Conservation (phyloP, 1,140 invertebrate species). For the Octopus sinensis region DNA sequence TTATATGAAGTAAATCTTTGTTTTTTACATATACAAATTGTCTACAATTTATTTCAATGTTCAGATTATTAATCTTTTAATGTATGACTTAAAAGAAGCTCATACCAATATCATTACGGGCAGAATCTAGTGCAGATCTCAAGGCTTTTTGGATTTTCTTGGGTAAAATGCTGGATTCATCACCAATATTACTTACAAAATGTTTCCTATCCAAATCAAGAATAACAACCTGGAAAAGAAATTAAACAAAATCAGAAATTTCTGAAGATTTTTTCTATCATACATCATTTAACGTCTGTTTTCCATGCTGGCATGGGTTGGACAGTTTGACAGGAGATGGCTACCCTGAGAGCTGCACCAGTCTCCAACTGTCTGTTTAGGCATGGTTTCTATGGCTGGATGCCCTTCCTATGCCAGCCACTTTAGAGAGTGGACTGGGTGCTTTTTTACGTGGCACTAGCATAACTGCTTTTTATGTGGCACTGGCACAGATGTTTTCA, state of each 20-base stretch:
- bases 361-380: no score
- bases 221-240: slow-evolving; percentile 63
- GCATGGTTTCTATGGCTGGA: no score
- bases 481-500: no score
- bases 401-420: no score
- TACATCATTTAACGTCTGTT: background rate
- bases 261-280: background rate
- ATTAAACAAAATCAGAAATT: slow-evolving; percentile 27
- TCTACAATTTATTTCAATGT: no score
- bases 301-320: background rate
- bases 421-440: no score
- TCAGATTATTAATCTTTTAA: no score
- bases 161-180: slow-evolving; percentile 68
- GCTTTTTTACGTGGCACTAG: no score
- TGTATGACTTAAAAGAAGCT: background rate
- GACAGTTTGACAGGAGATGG: background rate
- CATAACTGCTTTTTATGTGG: no score
- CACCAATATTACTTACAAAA: slow-evolving; percentile 62
- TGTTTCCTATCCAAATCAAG: slow-evolving; percentile 66
- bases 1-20: no score
- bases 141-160: slow-evolving; percentile 64
- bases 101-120: slow-evolving; percentile 56
- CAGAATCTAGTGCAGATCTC: slow-evolving; percentile 65
- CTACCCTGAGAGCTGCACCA: no score
- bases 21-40: no score